Conservation (phyloP, 2,888 invertebrate species). For the Mechanitis messenoides region DNA sequence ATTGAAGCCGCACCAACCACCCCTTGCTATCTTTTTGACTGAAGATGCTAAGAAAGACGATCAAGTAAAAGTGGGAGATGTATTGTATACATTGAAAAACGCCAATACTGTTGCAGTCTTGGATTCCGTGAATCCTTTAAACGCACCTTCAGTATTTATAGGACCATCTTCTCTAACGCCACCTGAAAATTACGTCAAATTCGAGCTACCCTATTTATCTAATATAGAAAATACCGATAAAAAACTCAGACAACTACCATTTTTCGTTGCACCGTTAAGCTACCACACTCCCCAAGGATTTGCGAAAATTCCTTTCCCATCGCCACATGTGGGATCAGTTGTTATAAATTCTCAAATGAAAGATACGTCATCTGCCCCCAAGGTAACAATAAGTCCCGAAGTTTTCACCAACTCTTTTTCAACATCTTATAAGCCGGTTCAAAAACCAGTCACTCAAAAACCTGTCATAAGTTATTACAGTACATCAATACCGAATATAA, state of each 20-base stretch:
- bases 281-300: constrained; percentile 90
- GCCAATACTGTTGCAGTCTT: constrained; percentile 86
- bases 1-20: constrained; percentile 88
- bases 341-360: constrained; percentile 80
- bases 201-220: constrained; percentile 89
- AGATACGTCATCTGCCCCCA: constrained; percentile 35
- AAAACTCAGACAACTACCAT: constrained; percentile 85
- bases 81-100: constrained; percentile 80
- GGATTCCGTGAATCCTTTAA: constrained; percentile 81
- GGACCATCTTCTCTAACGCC: constrained; percentile 85
- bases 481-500: constrained; percentile 57
- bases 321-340: constrained; percentile 91
- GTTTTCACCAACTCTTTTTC: constrained; percentile 45
- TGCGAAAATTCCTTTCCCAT: constrained; percentile 89
- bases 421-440: constrained; percentile 40
- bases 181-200: constrained; percentile 85
- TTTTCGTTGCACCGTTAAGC: constrained; percentile 90
- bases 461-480: constrained; percentile 63
- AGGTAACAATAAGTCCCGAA: constrained; percentile 36
- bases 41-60: constrained; percentile 64
- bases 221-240: constrained; percentile 82
- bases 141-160: constrained; percentile 86
- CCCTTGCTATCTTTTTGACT: constrained; percentile 87
- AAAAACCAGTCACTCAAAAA: constrained; percentile 58
- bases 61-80: constrained; percentile 80